phyloP scores from a whole-genome alignment of 2,113 vertebrate genomes.

The Upupa epops region DNA sequence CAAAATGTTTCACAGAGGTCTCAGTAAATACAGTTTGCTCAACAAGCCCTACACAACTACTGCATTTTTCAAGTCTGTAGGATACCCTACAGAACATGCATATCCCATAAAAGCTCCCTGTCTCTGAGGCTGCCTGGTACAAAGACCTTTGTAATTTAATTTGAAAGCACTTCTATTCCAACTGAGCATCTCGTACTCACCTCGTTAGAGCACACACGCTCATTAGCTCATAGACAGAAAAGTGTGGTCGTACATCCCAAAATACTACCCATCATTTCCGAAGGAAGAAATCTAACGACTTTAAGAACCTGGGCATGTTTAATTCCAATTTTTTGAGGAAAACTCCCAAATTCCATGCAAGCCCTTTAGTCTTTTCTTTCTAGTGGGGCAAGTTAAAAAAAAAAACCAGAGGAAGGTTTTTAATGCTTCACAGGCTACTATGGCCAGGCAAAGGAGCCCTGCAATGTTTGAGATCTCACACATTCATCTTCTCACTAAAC shows the following conservation, averaged over 20 bases:
- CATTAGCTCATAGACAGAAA: background rate
- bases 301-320: background rate
- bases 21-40: conserved; percentile 17
- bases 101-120: background rate
- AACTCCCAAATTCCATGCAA: background rate
- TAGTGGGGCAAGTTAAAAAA: background rate
- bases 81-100: background rate
- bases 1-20: conserved; percentile 22
- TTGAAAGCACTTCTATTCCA: background rate
- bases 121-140: background rate
- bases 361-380: conserved; percentile 56
- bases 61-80: background rate
- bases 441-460: conserved; percentile 56
- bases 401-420: background rate
- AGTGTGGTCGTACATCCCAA: background rate
- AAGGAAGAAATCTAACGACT: conserved; percentile 3
- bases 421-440: conserved; percentile 62
- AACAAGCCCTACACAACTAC: background rate
- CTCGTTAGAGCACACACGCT: background rate
- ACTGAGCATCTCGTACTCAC: background rate
- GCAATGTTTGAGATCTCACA: conserved; percentile 57
- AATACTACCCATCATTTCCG: background rate
- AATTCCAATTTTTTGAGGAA: background rate
- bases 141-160: background rate
- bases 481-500: conserved; percentile 78